Evolutionary conservation across 2,797 vertebrate genomes (phyloP).

Genomic region (Lycodopsis pacificus): DNA sequence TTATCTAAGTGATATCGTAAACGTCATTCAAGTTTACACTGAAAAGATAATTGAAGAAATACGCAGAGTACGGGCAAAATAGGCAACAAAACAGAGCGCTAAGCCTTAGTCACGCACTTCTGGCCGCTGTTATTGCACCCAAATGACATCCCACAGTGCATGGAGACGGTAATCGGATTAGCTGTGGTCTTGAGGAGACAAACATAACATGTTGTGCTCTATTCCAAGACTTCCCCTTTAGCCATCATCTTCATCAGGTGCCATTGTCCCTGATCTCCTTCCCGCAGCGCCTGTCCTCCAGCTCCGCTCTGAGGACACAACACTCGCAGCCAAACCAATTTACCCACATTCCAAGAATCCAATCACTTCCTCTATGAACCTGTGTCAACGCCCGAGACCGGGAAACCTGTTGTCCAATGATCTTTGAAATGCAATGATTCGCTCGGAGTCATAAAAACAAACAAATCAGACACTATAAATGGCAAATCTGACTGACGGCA

Average conservation of each 20-base stretch:
- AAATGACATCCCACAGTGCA: constrained; percentile 54
- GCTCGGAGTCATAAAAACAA: constrained; percentile 26
- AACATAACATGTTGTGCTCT: constrained; percentile 65
- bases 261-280: constrained; percentile 67
- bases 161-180: constrained; percentile 69
- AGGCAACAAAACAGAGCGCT: constrained; percentile 32
- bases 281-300: constrained; percentile 58
- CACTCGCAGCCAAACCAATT: constrained; percentile 66
- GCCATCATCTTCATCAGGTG: constrained; percentile 66
- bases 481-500: constrained; percentile 42
- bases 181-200: constrained; percentile 58
- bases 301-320: constrained; percentile 55
- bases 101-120: constrained; percentile 24
- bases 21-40: background rate
- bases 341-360: constrained; percentile 70
- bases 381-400: constrained; percentile 66
- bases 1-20: background rate
- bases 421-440: constrained; percentile 66
- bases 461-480: constrained; percentile 8
- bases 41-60: background rate
- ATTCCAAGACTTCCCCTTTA: constrained; percentile 57
- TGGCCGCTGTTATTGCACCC: constrained; percentile 51
- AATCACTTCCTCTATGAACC: constrained; percentile 75
- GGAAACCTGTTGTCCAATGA: constrained; percentile 60
- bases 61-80: background rate